Evolutionary conservation across 2,888 invertebrate species (phyloP), one percentile per base, ranked within the genome.

Genomic region (Esperia sulphurella): DNA sequence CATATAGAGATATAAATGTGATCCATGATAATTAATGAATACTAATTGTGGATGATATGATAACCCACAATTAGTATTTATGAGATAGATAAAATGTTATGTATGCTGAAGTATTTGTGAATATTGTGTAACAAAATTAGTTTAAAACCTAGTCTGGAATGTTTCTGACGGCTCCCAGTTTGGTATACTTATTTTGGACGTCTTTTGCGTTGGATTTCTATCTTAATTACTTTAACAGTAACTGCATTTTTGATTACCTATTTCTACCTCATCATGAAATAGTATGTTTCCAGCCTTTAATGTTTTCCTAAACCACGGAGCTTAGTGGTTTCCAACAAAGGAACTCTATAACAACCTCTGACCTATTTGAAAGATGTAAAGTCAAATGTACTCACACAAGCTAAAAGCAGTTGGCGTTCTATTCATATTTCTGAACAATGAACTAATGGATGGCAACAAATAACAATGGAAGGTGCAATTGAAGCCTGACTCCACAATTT

Each of bases 331-430:
- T 41, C 28, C 41, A 41, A 42, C 43, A 43, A 43, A 43, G 33
- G 33, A 43, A 41, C 14, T 56, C 55, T 60, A 59, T 57, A 51
- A 54, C 51, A 53, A 50, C 40, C 49, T 51, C 42, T 49, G 45
- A 45, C 48, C 48, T 30, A 48, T 30, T 43, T 48, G 28, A 12
- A 13, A 39, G 33, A 41, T 41, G 48, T 45, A 29, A 33, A 49
- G 41, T 33, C 31, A 49, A 35, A 37, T 41, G 41, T 41, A 35
- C 45, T 29, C 12, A 21, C 46, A 45, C 46, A 49, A 29, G 41
- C 30, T 43, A 48, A 49, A 49, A 43, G 43, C 43, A 10, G 29
- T 33, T 43, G 44, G 44, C 31, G 41, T 44, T 45, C 45, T 40
- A 33, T 49, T 43, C 41, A 43, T 14, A 40, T 12, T 37, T 7